Percentiles rank a stretch among this genome's conserved stretches.
phyloP scores from a whole-genome alignment of 2,888 invertebrate species.

The Lamellibrachia satsuma region DNA sequence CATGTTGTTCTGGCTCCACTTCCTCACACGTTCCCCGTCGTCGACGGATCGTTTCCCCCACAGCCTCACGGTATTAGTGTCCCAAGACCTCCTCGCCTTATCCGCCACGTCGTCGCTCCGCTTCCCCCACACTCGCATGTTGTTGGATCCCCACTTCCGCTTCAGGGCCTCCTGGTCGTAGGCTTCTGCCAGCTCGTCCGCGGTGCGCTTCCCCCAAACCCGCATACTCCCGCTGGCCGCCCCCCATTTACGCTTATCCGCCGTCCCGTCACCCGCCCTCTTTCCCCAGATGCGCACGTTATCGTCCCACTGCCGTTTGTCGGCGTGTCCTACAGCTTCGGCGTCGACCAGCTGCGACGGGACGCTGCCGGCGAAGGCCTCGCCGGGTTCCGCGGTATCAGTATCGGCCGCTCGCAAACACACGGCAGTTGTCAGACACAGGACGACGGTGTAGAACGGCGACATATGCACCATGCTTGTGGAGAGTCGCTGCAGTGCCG shows the following conservation, averaged over 20 bases:
- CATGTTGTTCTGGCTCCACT: conserved; percentile 32
- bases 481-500: background rate
- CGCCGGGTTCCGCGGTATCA: background rate
- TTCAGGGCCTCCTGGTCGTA: conserved; percentile 18
- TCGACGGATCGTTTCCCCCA: background rate
- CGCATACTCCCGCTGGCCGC: conserved; percentile 25
- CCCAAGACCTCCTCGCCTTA: background rate
- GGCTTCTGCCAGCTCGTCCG: background rate
- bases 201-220: conserved; percentile 32
- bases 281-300: conserved; percentile 36
- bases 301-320: conserved; percentile 25
- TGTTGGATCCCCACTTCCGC: conserved; percentile 33
- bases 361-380: background rate
- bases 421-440: conserved; percentile 9
- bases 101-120: conserved; percentile 23
- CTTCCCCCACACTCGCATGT: conserved; percentile 35
- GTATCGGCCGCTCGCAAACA: background rate
- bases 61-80: background rate
- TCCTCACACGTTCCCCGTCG: conserved; percentile 28
- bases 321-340: background rate
- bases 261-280: conserved; percentile 24
- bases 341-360: background rate
- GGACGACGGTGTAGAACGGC: background rate
- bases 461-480: background rate
- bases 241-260: conserved; percentile 30